Conservation (phyloP, 2,113 vertebrate species). For the Zingel zingel region DNA sequence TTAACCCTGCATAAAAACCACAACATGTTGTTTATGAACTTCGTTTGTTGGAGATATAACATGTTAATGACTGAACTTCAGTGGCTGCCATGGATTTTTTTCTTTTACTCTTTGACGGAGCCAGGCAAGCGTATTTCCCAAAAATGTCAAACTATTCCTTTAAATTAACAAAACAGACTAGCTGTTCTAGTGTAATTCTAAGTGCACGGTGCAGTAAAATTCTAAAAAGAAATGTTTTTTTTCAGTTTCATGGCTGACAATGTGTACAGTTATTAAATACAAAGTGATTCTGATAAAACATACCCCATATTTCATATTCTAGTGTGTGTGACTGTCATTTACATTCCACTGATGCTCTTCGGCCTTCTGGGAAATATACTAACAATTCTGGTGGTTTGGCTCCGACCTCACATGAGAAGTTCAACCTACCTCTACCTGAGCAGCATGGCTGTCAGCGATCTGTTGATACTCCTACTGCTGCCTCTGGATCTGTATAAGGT, state of each 20-base stretch:
- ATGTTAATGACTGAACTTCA: neutral
- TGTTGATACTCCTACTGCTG: constrained; percentile 84
- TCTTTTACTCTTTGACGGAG: neutral
- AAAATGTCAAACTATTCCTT: neutral
- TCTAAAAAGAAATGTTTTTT: no score
- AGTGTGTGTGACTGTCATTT: constrained; percentile 81
- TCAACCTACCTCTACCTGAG: constrained; percentile 87
- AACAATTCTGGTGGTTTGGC: constrained; percentile 86
- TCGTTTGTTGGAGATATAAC: neutral
- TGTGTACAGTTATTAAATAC: neutral
- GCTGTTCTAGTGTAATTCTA: neutral
- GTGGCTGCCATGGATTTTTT: neutral
- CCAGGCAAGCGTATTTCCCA: neutral
- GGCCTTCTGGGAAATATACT: constrained; percentile 84
- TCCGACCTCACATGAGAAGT: constrained; percentile 84
- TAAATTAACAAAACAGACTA: neutral
- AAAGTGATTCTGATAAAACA: constrained; percentile 1
- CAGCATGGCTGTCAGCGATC: constrained; percentile 87
- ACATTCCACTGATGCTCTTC: constrained; percentile 79
- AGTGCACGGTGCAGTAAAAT: neutral
- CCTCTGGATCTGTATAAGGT: constrained; percentile 87
- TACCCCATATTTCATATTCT: constrained; percentile 20
- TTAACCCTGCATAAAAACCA: no score
- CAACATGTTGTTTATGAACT: neutral
- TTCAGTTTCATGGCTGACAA: neutral